Base-by-base conservation (phyloP, 2,888 invertebrate genomes). In the Xestia xanthographa region DNA sequence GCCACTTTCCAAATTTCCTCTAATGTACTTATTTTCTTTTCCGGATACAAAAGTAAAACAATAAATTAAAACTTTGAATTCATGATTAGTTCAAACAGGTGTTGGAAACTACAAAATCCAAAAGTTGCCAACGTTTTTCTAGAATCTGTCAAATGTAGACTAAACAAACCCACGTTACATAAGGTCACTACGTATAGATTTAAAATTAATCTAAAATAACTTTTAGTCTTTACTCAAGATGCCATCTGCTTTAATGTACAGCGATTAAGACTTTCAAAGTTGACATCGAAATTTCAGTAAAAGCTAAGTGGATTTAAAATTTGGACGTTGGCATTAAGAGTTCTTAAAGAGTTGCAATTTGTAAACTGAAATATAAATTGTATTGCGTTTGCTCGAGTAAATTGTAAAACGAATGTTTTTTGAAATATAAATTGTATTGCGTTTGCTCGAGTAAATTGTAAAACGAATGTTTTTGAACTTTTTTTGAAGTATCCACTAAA, bases 281-380 rank as follows among this genome's bases (percentile, higher is more conserved):
- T 62, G n/a, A 62, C 72, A 66, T 41, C 22, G 2, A 70, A 62
- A 56, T 67, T 65, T 53, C 17, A 41, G 56, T 50, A 53, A 70
- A 84, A 62, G 66, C 73, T 80, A 69, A 83, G 69, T 77, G 66
- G n/a, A 45, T 56, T 78, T 72, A 22, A 79, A 62, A 66, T 62
- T 69, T 69, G 43, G 56, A 41, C 38, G 45, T 65, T 66, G 43
- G 5, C 26, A 60, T 58, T 71, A 67, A 53, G 38, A 67, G 29
- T 71, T 80, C 67, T 71, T 58, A 45, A 66, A 45, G 17, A 66
- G 29, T 66, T 72, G 22, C 50, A 68, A 53, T 67, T 83, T 68
- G 22, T 53, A 20, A 60, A 68, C 9, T 65, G 14, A 45, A 78
- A 48, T 79, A n/a, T 53, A 34, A 38, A 83, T 77, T 65, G 56